Evolutionary conservation across 2,113 vertebrate genomes (phyloP), one percentile per base, ranked within the genome.

Genomic region (Aix galericulata): DNA sequence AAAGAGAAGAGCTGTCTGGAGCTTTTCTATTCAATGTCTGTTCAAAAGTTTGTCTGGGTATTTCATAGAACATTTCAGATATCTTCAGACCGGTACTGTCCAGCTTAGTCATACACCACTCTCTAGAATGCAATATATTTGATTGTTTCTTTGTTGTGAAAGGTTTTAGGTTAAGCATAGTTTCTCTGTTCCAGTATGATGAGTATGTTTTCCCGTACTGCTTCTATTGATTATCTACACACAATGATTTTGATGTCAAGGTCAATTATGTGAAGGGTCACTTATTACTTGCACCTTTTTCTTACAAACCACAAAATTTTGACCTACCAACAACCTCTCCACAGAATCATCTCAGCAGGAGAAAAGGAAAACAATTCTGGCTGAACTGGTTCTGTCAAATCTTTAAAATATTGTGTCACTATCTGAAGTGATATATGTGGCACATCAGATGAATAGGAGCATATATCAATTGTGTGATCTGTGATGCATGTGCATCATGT

Each of bases 301-400:
- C 27, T 64, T n/a, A 73, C 92, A 46, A 86, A 52, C 2, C 4
- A 38, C 9, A 62, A 32, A 13, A 59, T 55, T 60, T 42, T 87
- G 66, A 87, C 20, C 53, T 82, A 62, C 38, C 44, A 73, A 69
- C 23, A 88, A 66, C 55, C 27, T 63, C 78, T 62, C 18, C 69
- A 91, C 44, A 10, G 1, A 82, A 92, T 32, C 20, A 11, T 15
- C 44, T 79, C 36, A 92, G 32, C 58, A 88, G 75, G 9, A 81
- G 14, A 32, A 34, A 36, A 58, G 26, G 16, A 64, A 20, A 77
- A 64, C 21, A 86, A 59, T 55, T 75, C 76, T 93, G 53, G 26
- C n/a, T 90, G 48, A 86, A 88, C 27, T 4, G 5, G 36, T 94
- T 88, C 93, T 90, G 82, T 67, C 92, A 95, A 34, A 32, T 89